phyloP scores from a whole-genome alignment of 2,797 vertebrate species.

The Pitangus sulphuratus region DNA sequence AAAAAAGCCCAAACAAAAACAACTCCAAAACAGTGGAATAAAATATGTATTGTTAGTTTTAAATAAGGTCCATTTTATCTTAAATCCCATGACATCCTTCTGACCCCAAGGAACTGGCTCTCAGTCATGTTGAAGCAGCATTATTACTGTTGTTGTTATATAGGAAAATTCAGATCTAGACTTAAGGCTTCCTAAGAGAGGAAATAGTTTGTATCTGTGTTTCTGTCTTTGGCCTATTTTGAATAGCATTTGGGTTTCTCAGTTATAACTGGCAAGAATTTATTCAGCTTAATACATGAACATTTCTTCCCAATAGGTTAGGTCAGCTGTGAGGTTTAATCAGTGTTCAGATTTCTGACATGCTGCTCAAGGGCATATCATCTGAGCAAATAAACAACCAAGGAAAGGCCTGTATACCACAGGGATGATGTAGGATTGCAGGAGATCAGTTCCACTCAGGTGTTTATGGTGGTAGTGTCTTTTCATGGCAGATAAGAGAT shows the following conservation, averaged over 20 bases:
- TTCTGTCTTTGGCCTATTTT: conserved; percentile 17
- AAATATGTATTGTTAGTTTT: background rate
- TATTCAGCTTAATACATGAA: conserved; percentile 2
- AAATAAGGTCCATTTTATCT: conserved; percentile 12
- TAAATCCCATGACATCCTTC: background rate
- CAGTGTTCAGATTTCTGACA: conserved; percentile 44
- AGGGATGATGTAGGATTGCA: conserved; percentile 40
- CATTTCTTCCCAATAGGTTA: conserved; percentile 57
- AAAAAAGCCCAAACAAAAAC: background rate
- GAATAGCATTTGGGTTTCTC: conserved; percentile 2
- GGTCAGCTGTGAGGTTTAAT: conserved; percentile 68
- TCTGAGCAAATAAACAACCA: conserved; percentile 48
- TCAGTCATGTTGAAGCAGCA: background rate
- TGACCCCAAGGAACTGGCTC: conserved; percentile 1
- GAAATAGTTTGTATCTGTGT: background rate
- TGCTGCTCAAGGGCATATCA: conserved; percentile 40
- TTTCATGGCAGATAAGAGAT: conserved; percentile 53
- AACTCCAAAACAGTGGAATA: background rate
- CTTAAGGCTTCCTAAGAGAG: background rate
- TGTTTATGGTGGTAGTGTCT: conserved; percentile 50
- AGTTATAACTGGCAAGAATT: conserved; percentile 6
- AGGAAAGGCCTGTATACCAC: conserved; percentile 12
- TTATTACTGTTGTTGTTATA: background rate
- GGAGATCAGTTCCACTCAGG: conserved; percentile 53
- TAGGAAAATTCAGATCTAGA: background rate